These are phyloP conservation scores for Amphipoea lucens DNA, from an alignment of 2,888 invertebrate species.

Conservation along the genomic window DNA sequence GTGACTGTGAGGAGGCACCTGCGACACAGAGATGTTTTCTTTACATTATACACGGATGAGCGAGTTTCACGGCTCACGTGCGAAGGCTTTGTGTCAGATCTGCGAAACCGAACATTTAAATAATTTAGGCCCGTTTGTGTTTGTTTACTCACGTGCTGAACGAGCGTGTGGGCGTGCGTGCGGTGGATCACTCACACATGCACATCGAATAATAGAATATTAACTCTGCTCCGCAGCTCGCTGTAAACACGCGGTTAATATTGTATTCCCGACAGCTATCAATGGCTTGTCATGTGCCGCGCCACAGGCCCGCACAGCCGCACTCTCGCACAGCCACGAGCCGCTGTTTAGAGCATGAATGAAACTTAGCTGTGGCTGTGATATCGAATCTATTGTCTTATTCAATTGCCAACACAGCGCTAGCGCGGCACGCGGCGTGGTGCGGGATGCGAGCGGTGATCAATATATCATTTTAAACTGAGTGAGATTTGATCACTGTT, in stretches of 20 bases:
- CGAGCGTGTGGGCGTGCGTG: not conserved
- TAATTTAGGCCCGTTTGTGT: slow-evolving; percentile 56
- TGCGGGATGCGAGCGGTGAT: not conserved
- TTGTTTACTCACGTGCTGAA: slow-evolving; percentile 42
- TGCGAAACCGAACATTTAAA: slow-evolving; percentile 59
- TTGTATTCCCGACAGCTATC: not conserved
- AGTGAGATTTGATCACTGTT: slow-evolving; percentile 8
- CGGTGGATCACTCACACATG: slow-evolving; percentile 3
- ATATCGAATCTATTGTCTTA: not conserved
- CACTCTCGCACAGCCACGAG: not conserved
- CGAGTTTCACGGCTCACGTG: slow-evolving; percentile 59
- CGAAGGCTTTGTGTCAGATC: slow-evolving; percentile 57
- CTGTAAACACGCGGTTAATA: not conserved
- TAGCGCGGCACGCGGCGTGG: not conserved
- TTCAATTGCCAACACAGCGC: not conserved
- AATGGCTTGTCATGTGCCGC: not conserved
- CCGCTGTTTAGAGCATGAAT: not conserved
- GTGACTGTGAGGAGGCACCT: not conserved
- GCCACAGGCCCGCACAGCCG: not conserved
- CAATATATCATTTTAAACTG: not conserved
- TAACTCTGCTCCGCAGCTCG: not conserved
- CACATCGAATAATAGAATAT: slow-evolving; percentile 16
- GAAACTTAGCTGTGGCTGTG: not conserved
- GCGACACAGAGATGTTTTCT: slow-evolving; percentile 37
- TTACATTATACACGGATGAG: slow-evolving; percentile 50